A percentile compares a stretch with the other conserved stretches of the same genome.
Conservation (phyloP, 2,888 invertebrate genomes). For the Thalpophila matura region DNA sequence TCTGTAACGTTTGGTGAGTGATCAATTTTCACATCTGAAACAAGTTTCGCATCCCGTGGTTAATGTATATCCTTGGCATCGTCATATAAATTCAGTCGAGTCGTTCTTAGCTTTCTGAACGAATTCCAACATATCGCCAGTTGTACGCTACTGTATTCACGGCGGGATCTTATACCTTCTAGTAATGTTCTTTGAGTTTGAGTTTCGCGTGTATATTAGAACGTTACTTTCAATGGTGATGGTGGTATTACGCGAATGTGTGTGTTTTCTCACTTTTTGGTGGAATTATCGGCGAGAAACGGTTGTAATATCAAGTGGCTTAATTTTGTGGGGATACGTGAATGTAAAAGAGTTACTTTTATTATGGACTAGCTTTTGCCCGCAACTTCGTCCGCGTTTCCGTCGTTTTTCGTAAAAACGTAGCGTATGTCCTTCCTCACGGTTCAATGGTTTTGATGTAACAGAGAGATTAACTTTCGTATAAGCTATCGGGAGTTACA, state of each 20-base stretch:
- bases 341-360: not conserved
- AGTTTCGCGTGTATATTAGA: slow-evolving; percentile 47
- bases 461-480: no score
- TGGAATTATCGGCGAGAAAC: slow-evolving; percentile 25
- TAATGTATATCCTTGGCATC: no score
- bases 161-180: slow-evolving; percentile 41
- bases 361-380: not conserved
- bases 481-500: no score
- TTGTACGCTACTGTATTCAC: slow-evolving; percentile 37
- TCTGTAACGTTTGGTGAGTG: no score
- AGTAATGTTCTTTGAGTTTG: slow-evolving; percentile 55
- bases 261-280: slow-evolving; percentile 47
- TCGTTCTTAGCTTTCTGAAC: slow-evolving; percentile 47
- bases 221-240: slow-evolving; percentile 52
- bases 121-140: slow-evolving; percentile 50
- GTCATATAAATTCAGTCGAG: slow-evolving; percentile 68
- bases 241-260: slow-evolving; percentile 43
- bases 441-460: no score
- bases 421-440: no score
- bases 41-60: no score
- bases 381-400: not conserved
- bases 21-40: no score
- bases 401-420: no score
- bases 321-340: slow-evolving; percentile 32
- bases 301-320: slow-evolving; percentile 46